These are phyloP conservation scores for Trichosurus vulpecula DNA, from an alignment of 2,797 vertebrate genomes.

Conservation along the genomic window DNA sequence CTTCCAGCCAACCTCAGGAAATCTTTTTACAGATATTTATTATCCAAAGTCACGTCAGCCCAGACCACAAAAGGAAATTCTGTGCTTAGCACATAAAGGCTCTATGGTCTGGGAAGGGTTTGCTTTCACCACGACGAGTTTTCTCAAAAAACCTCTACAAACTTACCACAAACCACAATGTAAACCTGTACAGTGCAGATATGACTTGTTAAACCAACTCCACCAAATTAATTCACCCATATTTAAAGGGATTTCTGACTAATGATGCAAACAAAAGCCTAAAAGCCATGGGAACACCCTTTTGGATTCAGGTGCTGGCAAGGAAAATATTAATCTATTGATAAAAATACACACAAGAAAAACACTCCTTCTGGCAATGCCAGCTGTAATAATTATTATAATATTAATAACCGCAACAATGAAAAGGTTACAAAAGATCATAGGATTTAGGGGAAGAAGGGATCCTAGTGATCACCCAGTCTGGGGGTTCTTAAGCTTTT, in stretches of 20 bases:
- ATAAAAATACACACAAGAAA: constrained; percentile 28
- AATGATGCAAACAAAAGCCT: constrained; percentile 77
- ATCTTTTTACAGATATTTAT: constrained; percentile 81
- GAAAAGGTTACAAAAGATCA: background rate
- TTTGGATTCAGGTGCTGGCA: constrained; percentile 76
- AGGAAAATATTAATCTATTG: constrained; percentile 79
- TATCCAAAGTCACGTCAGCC: constrained; percentile 78
- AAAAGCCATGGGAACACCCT: constrained; percentile 68
- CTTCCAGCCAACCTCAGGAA: constrained; percentile 78
- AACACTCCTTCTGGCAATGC: background rate
- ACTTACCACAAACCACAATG: constrained; percentile 86
- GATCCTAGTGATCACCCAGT: background rate
- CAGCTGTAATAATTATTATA: background rate
- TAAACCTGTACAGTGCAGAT: constrained; percentile 77
- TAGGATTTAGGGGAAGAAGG: background rate
- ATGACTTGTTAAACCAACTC: constrained; percentile 83
- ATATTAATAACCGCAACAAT: constrained; percentile 10
- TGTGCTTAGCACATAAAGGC: constrained; percentile 80
- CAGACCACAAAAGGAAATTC: constrained; percentile 85
- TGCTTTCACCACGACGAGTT: constrained; percentile 82
- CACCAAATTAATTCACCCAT: constrained; percentile 80
- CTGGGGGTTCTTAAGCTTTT: background rate
- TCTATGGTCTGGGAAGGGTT: constrained; percentile 75
- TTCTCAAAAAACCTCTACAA: constrained; percentile 83
- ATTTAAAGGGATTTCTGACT: constrained; percentile 79